These are phyloP conservation scores for Ctenomys sociabilis DNA, from an alignment of 2,113 vertebrate genomes.

Conservation along the genomic window DNA sequence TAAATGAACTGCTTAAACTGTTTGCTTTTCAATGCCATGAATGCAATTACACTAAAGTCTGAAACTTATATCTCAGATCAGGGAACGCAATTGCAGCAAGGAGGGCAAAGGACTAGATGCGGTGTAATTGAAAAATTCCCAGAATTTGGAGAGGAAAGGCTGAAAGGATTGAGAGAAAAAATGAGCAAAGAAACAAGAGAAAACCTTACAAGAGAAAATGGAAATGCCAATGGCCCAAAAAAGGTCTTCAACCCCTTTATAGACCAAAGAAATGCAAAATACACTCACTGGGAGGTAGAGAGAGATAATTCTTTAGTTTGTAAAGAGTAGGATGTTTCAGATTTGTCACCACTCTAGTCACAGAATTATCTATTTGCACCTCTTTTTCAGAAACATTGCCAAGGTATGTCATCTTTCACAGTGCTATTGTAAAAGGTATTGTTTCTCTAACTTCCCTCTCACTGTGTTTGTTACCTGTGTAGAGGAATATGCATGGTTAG, in stretches of 20 bases:
- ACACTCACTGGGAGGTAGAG: neutral
- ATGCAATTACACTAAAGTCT: conserved; percentile 33
- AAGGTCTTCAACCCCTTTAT: neutral
- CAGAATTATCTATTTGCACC: neutral
- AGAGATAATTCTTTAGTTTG: neutral
- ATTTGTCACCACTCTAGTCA: conserved; percentile 1
- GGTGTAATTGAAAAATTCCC: conserved; percentile 1
- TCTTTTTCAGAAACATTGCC: neutral
- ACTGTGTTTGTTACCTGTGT: too few species aligned
- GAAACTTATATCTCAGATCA: neutral
- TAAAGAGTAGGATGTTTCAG: neutral
- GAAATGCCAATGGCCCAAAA: neutral
- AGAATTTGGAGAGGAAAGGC: neutral
- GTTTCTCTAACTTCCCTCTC: too few species aligned
- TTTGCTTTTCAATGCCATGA: conserved; percentile 20
- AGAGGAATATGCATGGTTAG: too few species aligned
- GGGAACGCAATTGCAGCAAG: conserved; percentile 9
- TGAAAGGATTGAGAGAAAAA: neutral
- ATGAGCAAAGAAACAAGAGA: conserved; percentile 32
- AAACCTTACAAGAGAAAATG: conserved; percentile 17
- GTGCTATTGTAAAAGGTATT: too few species aligned
- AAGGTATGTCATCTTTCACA: neutral
- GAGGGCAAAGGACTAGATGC: neutral
- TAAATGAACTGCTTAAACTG: conserved; percentile 36
- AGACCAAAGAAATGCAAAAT: conserved; percentile 17